Base-by-base conservation (phyloP, 2,888 invertebrate species). In the Amphiduros pacificus region DNA sequence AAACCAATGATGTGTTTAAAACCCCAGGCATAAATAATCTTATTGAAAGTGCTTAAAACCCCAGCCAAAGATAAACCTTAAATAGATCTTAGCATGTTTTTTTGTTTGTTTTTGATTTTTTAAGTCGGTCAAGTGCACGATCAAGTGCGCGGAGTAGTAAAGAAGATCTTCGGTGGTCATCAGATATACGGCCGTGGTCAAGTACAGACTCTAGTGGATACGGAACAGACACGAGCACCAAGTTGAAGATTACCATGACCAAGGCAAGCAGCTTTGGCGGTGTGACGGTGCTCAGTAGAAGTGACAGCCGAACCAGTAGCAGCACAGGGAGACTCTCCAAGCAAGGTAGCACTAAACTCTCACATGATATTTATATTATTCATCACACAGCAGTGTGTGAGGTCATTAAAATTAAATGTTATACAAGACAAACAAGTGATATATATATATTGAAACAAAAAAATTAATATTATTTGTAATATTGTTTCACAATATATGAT, bases 231-330 rank as follows among this genome's bases (percentile, higher is more conserved):
- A 82, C 61, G 52, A 59, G 64, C 29, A 48, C 62, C 2, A 58
- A 59, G 54, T 52, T 63, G 20, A 66, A 70, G 36, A 65, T 85
- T 11, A 87, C 87, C 20, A 89, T 90, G 50, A 89, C 90, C 52
- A 92, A 92, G 81, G 91, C 93, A 55, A 92, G 91, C 84, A 93
- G 92, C 82, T 94, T 94, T 77, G 92, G 92, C 14, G 73, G 73
- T n/a, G 75, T 75, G 52, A 74, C 82, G 85, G 69, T 82, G 20
- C 74, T 85, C 2, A 82, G 82, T 22, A 85, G 89, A 32, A 88
- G 88, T 9, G 90, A 89, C 73, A 88, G 88, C 71, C 85, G 87
- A 41, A 85, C 87, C 67, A 66, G 61, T 27, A 55, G 49, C 32
- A 9, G 20, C 24, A 63, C 56, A 26, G 82, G 90, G 22, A 85